These are phyloP conservation scores for Brachionus plicatilis DNA, from an alignment of 1,140 invertebrate species.

Conservation along the genomic window DNA sequence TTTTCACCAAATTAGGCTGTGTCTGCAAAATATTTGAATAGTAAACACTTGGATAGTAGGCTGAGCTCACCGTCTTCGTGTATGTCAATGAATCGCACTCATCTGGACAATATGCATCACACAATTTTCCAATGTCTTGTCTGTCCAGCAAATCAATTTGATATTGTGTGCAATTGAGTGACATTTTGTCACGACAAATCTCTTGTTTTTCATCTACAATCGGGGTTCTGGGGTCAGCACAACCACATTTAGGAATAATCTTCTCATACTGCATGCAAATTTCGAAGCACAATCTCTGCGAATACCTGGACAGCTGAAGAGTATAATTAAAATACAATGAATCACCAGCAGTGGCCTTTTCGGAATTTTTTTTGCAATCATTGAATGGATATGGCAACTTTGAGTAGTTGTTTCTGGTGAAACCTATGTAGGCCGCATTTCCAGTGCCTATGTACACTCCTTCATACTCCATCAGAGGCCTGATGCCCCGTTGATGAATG, in stretches of 20 bases:
- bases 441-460: neutral
- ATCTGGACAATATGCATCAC: neutral
- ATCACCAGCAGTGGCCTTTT: neutral
- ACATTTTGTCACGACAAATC: neutral
- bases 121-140: neutral
- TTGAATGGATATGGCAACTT: neutral
- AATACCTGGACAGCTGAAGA: neutral
- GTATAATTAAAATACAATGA: conserved; percentile 7
- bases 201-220: neutral
- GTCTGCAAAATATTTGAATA: neutral
- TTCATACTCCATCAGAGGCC: neutral
- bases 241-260: conserved; percentile 20
- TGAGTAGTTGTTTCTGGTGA: neutral
- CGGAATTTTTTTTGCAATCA: neutral
- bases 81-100: conserved; percentile 11
- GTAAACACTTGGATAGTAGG: neutral
- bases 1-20: neutral
- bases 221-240: conserved; percentile 11
- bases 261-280: conserved; percentile 13
- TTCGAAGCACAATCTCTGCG: conserved; percentile 2
- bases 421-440: neutral
- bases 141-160: neutral
- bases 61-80: neutral
- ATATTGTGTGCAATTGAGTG: neutral
- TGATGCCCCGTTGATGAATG: neutral